Percentiles rank a stretch among this genome's conserved stretches.
These are phyloP conservation scores for Megastigmus dorsalis DNA, from an alignment of 2,888 invertebrate genomes.

Conservation along the genomic window DNA sequence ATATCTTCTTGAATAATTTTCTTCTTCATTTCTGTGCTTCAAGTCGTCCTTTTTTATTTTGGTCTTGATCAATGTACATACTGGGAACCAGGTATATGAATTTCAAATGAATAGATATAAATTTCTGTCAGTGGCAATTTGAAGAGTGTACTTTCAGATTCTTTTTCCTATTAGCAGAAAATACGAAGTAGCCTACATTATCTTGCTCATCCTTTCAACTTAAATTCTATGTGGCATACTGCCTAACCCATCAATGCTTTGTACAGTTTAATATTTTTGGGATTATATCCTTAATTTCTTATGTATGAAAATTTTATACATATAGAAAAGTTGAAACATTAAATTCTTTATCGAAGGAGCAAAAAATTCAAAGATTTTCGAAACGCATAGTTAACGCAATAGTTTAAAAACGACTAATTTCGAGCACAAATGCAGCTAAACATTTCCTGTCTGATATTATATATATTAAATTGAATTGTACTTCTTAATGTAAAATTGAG, in stretches of 20 bases:
- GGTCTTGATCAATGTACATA: neutral
- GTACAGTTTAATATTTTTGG: no score
- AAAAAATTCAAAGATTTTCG: neutral
- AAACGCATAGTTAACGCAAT: neutral
- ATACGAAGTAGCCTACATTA: slow-evolving; percentile 12
- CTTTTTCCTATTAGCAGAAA: slow-evolving; percentile 25
- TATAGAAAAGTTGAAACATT: slow-evolving; percentile 69
- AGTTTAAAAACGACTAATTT: slow-evolving; percentile 69
- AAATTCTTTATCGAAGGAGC: neutral
- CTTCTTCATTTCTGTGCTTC: neutral
- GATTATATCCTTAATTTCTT: no score
- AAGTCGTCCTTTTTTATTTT: neutral
- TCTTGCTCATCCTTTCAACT: neutral
- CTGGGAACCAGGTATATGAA: slow-evolving; percentile 39
- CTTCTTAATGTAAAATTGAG: slow-evolving; percentile 16
- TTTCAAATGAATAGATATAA: neutral
- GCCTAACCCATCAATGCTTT: no score
- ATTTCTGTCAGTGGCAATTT: slow-evolving; percentile 4
- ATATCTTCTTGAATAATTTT: slow-evolving; percentile 22
- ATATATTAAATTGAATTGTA: slow-evolving; percentile 5
- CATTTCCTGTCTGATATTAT: slow-evolving; percentile 25
- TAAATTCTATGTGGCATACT: no score
- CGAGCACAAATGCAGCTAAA: slow-evolving; percentile 69
- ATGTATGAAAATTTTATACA: slow-evolving; percentile 65
- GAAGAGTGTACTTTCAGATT: slow-evolving; percentile 41